Evolutionary conservation across 2,888 invertebrate genomes (phyloP).

Genomic region (Andrena flavipes): DNA sequence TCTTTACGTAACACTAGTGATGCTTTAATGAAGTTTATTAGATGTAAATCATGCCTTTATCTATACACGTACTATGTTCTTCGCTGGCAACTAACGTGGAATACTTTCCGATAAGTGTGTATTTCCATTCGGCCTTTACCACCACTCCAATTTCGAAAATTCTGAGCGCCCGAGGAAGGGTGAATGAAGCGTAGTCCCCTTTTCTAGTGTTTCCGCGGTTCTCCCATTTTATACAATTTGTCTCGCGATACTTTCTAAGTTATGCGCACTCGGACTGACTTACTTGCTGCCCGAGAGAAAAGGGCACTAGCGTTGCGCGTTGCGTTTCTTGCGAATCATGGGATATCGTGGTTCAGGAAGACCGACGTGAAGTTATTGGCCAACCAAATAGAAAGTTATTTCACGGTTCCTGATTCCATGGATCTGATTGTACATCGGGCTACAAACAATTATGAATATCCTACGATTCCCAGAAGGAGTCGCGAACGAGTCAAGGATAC

Average conservation of each 20-base stretch:
- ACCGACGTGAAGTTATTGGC: constrained; percentile 12
- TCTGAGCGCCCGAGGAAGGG: no score
- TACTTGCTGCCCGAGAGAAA: constrained; percentile 11
- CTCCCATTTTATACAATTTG: neutral
- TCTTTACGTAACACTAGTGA: no score
- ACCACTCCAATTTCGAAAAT: no score
- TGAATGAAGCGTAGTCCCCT: neutral
- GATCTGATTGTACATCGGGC: neutral
- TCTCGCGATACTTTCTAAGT: neutral
- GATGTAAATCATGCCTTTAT: no score
- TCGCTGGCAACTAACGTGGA: no score
- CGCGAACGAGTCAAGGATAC: no score
- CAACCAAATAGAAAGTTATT: constrained; percentile 47
- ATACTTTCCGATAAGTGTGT: no score
- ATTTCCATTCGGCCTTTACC: no score
- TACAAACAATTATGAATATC: no score
- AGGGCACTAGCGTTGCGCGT: constrained; percentile 1
- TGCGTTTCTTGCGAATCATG: constrained; percentile 13
- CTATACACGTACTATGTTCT: no score
- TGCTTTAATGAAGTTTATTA: no score
- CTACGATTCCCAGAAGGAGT: no score
- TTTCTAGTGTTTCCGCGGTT: neutral
- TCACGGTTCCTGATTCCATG: constrained; percentile 15
- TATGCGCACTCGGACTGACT: neutral
- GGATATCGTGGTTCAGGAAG: neutral